Conservation (phyloP, 2,888 invertebrate genomes). For the Ormyrus nitidulus region DNA sequence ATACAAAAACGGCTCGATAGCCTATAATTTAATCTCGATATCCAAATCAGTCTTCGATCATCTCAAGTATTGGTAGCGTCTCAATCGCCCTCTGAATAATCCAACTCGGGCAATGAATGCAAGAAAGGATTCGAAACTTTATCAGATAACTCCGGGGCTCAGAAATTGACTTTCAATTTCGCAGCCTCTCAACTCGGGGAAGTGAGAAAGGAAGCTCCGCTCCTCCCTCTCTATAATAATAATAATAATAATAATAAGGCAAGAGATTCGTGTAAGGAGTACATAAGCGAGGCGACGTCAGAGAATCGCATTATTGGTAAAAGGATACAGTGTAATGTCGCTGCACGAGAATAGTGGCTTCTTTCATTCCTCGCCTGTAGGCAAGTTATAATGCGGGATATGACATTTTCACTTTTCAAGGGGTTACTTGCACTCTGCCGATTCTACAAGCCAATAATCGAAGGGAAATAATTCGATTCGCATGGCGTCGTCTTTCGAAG, state of each 20-base stretch:
- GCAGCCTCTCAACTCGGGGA: neutral
- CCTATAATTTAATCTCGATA: constrained; percentile 11
- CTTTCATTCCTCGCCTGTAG: neutral
- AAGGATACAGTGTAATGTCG: neutral
- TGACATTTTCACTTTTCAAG: constrained; percentile 29
- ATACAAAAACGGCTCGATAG: neutral
- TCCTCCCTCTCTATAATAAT: neutral
- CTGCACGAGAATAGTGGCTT: neutral
- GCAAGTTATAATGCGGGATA: neutral
- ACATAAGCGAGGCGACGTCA: no score
- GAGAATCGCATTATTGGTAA: neutral
- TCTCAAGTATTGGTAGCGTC: neutral
- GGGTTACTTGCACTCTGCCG: constrained; percentile 7
- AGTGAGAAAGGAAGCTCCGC: no score
- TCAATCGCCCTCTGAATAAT: constrained; percentile 16
- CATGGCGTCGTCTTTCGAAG: neutral
- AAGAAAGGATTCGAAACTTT: constrained; percentile 15
- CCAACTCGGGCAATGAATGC: constrained; percentile 30
- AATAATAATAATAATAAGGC: constrained; percentile 9
- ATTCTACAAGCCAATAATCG: constrained; percentile 40
- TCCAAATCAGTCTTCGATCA: neutral
- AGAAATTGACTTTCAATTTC: neutral
- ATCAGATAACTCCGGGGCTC: no score
- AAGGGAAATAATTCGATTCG: constrained; percentile 40
- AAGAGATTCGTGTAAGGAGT: neutral